These are phyloP conservation scores for Mythimna lalbum DNA, from an alignment of 2,888 invertebrate genomes.

Conservation along the genomic window DNA sequence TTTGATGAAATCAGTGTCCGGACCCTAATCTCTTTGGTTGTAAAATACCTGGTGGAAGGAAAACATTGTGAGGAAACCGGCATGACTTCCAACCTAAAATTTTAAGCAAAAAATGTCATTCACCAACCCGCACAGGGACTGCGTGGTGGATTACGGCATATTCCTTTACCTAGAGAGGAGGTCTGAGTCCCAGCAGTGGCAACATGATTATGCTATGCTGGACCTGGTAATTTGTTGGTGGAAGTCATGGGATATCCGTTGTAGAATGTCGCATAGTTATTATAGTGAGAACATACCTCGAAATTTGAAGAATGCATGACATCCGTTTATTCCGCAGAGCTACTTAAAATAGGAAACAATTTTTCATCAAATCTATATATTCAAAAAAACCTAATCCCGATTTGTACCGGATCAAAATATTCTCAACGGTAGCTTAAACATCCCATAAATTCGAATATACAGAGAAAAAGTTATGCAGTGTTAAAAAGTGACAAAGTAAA, in stretches of 20 bases:
- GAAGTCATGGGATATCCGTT: too few relatives aligned
- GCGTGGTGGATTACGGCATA: too few relatives aligned
- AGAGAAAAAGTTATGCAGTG: slow-evolving; percentile 47
- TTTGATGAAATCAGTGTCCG: neutral
- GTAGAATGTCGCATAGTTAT: neutral
- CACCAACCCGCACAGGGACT: too few relatives aligned
- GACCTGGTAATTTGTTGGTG: too few relatives aligned
- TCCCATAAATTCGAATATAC: slow-evolving; percentile 48
- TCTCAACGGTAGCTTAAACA: slow-evolving; percentile 54
- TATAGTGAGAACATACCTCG: neutral
- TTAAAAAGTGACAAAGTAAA: slow-evolving; percentile 78
- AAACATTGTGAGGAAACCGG: too few relatives aligned
- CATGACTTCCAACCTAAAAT: too few relatives aligned
- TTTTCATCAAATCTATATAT: slow-evolving; percentile 30
- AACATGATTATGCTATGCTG: too few relatives aligned
- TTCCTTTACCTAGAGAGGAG: too few relatives aligned
- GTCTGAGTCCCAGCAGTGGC: too few relatives aligned
- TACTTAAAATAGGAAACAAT: slow-evolving; percentile 49
- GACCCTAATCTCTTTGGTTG: neutral
- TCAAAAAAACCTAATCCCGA: slow-evolving; percentile 54
- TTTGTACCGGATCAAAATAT: slow-evolving; percentile 58
- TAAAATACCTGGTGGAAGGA: too few relatives aligned
- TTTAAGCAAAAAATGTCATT: too few relatives aligned
- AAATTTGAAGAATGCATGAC: slow-evolving; percentile 19
- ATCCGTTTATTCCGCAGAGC: slow-evolving; percentile 39